These are phyloP conservation scores for Siphonodentalium dalli DNA, from an alignment of 2,888 invertebrate genomes.

Conservation along the genomic window DNA sequence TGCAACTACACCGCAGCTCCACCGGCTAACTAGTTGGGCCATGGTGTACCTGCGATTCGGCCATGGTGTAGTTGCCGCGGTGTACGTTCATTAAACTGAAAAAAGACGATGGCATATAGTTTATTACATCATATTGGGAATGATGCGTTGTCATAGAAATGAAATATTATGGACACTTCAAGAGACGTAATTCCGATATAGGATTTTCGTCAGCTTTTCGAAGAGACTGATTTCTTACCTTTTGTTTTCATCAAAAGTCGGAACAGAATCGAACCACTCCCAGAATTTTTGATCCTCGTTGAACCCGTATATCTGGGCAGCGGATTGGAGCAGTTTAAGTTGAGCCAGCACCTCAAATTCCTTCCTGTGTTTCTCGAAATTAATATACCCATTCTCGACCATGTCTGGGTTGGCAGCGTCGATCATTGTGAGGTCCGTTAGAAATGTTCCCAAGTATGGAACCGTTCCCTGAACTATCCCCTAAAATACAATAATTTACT, in stretches of 20 bases:
- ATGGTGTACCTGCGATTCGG: too few relatives aligned
- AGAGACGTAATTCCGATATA: too few relatives aligned
- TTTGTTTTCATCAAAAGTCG: conserved; percentile 90
- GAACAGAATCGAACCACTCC: conserved; percentile 92
- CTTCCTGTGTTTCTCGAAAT: conserved; percentile 97
- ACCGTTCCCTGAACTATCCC: conserved; percentile 78
- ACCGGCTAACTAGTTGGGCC: too few relatives aligned
- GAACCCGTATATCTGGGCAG: conserved; percentile 93
- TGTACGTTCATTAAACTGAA: too few relatives aligned
- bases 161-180: too few relatives aligned
- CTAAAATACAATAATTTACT: conserved; percentile 25
- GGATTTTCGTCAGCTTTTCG: too few relatives aligned
- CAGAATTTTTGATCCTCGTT: conserved; percentile 87
- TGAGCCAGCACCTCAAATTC: conserved; percentile 98
- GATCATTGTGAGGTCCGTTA: conserved; percentile 98
- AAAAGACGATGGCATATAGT: too few relatives aligned
- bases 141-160: too few relatives aligned
- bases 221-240: conserved; percentile 77
- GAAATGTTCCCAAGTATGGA: conserved; percentile 96
- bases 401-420: conserved; percentile 77
- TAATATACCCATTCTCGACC: conserved; percentile 79
- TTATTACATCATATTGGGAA: too few relatives aligned
- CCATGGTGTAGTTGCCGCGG: too few relatives aligned
- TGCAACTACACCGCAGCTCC: too few relatives aligned
- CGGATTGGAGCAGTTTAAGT: conserved; percentile 92